phyloP scores from a whole-genome alignment of 2,113 vertebrate species.

The Cnemophilus loriae region DNA sequence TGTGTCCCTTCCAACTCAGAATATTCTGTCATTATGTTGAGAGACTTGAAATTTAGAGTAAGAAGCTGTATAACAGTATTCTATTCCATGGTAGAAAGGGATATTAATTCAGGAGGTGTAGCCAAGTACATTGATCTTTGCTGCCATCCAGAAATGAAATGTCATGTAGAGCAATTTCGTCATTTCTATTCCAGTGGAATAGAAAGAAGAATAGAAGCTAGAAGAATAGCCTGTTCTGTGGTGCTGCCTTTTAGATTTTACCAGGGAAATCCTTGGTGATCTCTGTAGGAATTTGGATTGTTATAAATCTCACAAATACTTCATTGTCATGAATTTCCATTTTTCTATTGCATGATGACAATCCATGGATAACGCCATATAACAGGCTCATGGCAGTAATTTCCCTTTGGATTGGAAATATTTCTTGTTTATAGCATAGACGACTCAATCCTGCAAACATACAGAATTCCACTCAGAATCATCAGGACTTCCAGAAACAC shows the following conservation, averaged over 20 bases:
- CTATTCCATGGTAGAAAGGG: background rate
- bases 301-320: background rate
- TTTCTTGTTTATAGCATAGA: background rate
- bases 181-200: conserved; percentile 38
- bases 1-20: background rate
- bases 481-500: background rate
- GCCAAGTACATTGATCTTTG: conserved; percentile 65
- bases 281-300: background rate
- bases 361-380: background rate
- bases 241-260: conserved; percentile 10
- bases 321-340: background rate
- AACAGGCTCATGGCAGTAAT: background rate
- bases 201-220: no score
- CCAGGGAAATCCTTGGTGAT: background rate
- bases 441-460: background rate
- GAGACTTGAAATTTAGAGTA: background rate
- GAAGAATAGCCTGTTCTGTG: background rate
- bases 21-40: background rate
- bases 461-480: background rate
- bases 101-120: conserved; percentile 59
- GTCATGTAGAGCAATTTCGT: conserved; percentile 28
- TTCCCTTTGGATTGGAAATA: background rate
- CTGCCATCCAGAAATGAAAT: conserved; percentile 61
- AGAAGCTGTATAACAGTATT: background rate
- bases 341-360: background rate